phyloP scores from a whole-genome alignment of 2,113 vertebrate genomes.

The Maccullochella peelii region DNA sequence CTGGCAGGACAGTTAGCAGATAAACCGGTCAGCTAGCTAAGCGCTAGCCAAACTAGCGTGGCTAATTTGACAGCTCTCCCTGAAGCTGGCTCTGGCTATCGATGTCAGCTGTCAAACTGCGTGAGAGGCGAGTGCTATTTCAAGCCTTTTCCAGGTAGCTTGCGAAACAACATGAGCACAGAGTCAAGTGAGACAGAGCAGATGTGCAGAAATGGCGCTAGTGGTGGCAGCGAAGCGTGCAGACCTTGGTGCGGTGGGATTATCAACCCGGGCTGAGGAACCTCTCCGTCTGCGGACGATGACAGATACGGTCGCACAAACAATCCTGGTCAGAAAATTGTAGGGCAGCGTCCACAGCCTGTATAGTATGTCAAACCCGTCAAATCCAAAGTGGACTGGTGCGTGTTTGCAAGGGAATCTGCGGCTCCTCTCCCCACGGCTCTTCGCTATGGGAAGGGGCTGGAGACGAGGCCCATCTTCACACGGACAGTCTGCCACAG shows the following conservation, averaged over 20 bases:
- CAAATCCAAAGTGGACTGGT: constrained; percentile 74
- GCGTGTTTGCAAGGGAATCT: constrained; percentile 77
- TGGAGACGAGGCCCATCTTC: constrained; percentile 84
- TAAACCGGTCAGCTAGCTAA: constrained; percentile 30
- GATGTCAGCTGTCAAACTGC: constrained; percentile 14
- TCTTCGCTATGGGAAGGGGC: constrained; percentile 81
- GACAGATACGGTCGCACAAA: constrained; percentile 79
- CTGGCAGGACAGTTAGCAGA: not conserved
- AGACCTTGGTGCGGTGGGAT: constrained; percentile 77
- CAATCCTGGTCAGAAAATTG: constrained; percentile 74
- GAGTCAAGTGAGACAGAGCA: not conserved
- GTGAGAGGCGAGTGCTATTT: not conserved
- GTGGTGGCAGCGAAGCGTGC: constrained; percentile 35
- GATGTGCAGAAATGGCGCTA: constrained; percentile 55
- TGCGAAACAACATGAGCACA: not conserved
- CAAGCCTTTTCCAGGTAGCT: not conserved
- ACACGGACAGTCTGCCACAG: constrained; percentile 83
- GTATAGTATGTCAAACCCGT: constrained; percentile 76
- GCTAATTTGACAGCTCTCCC: constrained; percentile 45
- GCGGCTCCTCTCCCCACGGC: constrained; percentile 78
- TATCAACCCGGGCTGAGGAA: constrained; percentile 66
- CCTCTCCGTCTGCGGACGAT: constrained; percentile 77
- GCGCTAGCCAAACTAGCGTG: constrained; percentile 48
- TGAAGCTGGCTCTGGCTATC: not conserved
- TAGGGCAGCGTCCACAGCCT: constrained; percentile 82